Conservation (phyloP, 2,113 vertebrate genomes). For the Pica pica region DNA sequence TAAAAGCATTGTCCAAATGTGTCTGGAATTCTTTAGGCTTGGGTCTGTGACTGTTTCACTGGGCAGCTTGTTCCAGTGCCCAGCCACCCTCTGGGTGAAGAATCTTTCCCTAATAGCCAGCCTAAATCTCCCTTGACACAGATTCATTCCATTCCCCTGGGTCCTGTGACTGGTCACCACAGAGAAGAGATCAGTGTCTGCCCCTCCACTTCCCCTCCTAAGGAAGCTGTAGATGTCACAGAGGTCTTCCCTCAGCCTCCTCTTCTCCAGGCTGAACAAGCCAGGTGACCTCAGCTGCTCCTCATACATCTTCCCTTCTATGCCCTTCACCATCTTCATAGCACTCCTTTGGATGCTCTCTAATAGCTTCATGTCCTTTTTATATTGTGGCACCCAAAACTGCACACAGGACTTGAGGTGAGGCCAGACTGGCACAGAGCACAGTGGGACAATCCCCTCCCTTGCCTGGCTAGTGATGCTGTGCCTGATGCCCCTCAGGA, state of each 20-base stretch:
- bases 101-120: neutral
- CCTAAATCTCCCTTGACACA: neutral
- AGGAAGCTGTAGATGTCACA: neutral
- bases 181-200: neutral
- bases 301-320: neutral
- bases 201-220: neutral
- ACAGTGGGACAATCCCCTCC: neutral
- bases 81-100: neutral
- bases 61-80: neutral
- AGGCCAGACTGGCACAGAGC: neutral
- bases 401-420: neutral
- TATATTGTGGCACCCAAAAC: neutral
- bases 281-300: neutral
- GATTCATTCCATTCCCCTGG: neutral
- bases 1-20: neutral
- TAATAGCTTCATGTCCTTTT: neutral
- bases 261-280: neutral
- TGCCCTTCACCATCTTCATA: neutral
- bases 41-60: neutral
- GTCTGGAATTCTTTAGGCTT: neutral
- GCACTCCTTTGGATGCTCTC: neutral
- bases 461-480: neutral
- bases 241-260: neutral
- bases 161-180: neutral
- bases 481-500: neutral